Evolutionary conservation across 2,113 vertebrate genomes (phyloP).

Genomic region (Perca schrenkii): DNA sequence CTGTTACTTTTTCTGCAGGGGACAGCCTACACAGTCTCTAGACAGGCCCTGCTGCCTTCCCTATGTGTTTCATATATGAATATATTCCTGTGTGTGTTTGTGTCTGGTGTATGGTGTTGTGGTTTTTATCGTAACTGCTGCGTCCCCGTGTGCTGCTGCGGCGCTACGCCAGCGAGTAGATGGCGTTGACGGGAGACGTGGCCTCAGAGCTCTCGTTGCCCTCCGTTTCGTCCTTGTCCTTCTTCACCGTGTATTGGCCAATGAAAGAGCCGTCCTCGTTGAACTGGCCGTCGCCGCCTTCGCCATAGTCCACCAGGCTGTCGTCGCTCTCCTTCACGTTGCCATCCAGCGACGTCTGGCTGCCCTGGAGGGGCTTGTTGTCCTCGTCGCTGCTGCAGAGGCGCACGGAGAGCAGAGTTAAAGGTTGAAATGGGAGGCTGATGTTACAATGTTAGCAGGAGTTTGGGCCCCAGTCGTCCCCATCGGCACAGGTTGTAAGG

Average conservation of each 20-base stretch:
- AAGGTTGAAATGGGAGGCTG: background rate
- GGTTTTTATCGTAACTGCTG: conserved; percentile 18
- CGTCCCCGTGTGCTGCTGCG: background rate
- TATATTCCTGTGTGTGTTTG: conserved; percentile 53
- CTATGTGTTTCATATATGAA: conserved; percentile 54
- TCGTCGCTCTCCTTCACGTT: conserved; percentile 98
- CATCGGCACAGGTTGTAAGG: background rate
- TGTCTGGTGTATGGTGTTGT: conserved; percentile 45
- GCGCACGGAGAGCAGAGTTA: background rate
- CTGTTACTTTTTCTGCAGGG: conserved; percentile 40
- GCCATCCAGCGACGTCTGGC: conserved; percentile 96
- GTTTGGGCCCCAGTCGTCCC: background rate
- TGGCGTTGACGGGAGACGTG: conserved; percentile 97
- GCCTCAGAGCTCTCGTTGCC: conserved; percentile 99
- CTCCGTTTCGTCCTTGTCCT: conserved; percentile 99
- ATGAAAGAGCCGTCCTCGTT: conserved; percentile 99
- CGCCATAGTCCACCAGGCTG: conserved; percentile 98
- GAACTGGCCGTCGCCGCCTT: conserved; percentile 96
- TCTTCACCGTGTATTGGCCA: conserved; percentile 98
- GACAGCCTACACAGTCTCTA: conserved; percentile 47
- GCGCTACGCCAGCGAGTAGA: conserved; percentile 93
- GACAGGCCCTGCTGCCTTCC: conserved; percentile 36
- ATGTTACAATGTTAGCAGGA: background rate
- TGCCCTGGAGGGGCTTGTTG: conserved; percentile 98
- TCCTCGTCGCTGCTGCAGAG: conserved; percentile 92